These are phyloP conservation scores for Catocala nupta DNA, from an alignment of 2,888 invertebrate species.

Conservation along the genomic window DNA sequence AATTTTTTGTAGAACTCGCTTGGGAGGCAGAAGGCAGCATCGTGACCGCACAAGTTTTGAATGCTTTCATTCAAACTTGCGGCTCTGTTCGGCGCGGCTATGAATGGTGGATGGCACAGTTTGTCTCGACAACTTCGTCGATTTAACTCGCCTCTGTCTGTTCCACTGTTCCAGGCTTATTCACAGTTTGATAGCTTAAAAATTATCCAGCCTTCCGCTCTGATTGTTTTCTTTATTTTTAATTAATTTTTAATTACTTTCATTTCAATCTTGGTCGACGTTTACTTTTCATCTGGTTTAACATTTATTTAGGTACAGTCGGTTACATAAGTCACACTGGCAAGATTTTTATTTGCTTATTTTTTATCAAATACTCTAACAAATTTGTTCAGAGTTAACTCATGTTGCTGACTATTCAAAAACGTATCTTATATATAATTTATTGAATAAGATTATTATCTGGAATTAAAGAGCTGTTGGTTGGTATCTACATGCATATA, in stretches of 20 bases:
- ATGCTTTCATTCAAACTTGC: slow-evolving; percentile 78
- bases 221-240: slow-evolving; percentile 35
- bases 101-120: slow-evolving; percentile 74
- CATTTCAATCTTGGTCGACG: slow-evolving; percentile 4
- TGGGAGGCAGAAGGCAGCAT: slow-evolving; percentile 11
- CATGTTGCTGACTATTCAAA: too few relatives aligned
- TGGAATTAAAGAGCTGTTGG: slow-evolving; percentile 40
- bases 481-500: slow-evolving; percentile 21
- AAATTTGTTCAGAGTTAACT: too few relatives aligned
- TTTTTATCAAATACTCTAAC: too few relatives aligned
- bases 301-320: too few relatives aligned
- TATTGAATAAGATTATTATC: slow-evolving; percentile 41
- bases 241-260: slow-evolving; percentile 44
- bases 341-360: too few relatives aligned
- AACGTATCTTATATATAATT: not conserved
- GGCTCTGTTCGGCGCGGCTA: slow-evolving; percentile 58
- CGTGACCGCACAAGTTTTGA: slow-evolving; percentile 70
- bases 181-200: slow-evolving; percentile 48
- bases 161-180: slow-evolving; percentile 59
- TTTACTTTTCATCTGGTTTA: too few relatives aligned
- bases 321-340: too few relatives aligned
- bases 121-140: slow-evolving; percentile 72
- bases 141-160: slow-evolving; percentile 67
- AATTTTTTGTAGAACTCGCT: slow-evolving; percentile 33
- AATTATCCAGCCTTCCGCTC: slow-evolving; percentile 34